Conservation (phyloP, 2,888 invertebrate genomes). For the Bugula neritina region DNA sequence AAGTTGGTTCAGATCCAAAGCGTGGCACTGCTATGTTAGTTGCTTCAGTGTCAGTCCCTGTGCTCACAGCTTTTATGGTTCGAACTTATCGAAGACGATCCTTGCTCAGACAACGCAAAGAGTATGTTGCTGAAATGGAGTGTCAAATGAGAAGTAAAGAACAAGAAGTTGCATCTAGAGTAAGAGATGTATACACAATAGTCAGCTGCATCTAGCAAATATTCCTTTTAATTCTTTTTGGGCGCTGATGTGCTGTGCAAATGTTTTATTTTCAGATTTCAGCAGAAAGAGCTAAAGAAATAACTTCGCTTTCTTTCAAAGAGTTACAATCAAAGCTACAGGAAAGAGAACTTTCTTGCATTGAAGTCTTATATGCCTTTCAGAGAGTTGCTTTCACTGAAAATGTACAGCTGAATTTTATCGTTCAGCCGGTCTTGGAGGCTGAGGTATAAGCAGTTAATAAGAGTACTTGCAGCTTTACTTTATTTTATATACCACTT, state of each 20-base stretch:
- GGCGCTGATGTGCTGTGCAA: too few species aligned
- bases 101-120: background rate
- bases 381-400: background rate
- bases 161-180: background rate
- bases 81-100: background rate
- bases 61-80: background rate
- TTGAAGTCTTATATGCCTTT: background rate
- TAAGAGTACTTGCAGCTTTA: too few species aligned
- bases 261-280: background rate
- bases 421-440: constrained; percentile 39
- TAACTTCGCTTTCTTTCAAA: background rate
- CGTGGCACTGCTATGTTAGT: too few species aligned
- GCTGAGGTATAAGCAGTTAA: too few species aligned
- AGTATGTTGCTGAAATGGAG: background rate
- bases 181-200: background rate
- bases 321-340: background rate
- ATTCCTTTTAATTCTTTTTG: background rate
- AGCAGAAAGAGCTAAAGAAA: background rate
- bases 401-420: constrained; percentile 35
- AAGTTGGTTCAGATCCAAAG: too few species aligned
- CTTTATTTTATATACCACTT: too few species aligned
- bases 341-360: background rate
- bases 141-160: background rate
- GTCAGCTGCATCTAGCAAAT: background rate
- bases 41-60: background rate